Evolutionary conservation across 2,888 invertebrate genomes (phyloP).

Genomic region (Heliconius hortense): DNA sequence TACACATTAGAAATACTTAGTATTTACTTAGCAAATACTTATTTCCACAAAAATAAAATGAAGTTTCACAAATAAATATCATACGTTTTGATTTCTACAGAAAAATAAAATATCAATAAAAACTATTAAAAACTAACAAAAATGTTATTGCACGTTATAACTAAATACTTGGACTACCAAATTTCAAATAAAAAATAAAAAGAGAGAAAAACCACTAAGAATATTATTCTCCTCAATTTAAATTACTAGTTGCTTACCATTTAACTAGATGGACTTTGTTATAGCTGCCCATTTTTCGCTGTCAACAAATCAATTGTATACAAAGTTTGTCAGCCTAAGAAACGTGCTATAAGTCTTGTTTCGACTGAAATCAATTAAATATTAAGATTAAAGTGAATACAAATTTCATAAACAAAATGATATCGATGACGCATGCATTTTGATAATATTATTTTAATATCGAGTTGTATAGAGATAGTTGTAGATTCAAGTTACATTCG

Average conservation of each 20-base stretch:
- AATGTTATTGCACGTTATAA: too few species aligned
- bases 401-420: background rate
- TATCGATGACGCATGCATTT: background rate
- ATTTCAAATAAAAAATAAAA: background rate
- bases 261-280: conserved; percentile 27
- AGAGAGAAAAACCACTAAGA: background rate
- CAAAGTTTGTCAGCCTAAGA: conserved; percentile 1
- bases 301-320: conserved; percentile 31
- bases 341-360: background rate
- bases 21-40: too few species aligned
- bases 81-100: too few species aligned
- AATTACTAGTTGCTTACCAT: background rate
- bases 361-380: background rate
- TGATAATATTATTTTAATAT: too few species aligned
- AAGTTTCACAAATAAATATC: too few species aligned
- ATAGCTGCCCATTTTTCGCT: conserved; percentile 35
- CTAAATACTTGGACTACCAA: too few species aligned
- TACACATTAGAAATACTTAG: too few species aligned
- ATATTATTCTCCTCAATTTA: background rate
- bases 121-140: too few species aligned
- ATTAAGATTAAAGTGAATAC: background rate
- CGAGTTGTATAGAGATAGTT: too few species aligned
- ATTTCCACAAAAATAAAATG: too few species aligned
- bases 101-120: too few species aligned
- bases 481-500: too few species aligned